Percentiles rank a stretch among this genome's conserved stretches.
Conservation (phyloP, 2,888 invertebrate species). For the Uropetala carovei region DNA sequence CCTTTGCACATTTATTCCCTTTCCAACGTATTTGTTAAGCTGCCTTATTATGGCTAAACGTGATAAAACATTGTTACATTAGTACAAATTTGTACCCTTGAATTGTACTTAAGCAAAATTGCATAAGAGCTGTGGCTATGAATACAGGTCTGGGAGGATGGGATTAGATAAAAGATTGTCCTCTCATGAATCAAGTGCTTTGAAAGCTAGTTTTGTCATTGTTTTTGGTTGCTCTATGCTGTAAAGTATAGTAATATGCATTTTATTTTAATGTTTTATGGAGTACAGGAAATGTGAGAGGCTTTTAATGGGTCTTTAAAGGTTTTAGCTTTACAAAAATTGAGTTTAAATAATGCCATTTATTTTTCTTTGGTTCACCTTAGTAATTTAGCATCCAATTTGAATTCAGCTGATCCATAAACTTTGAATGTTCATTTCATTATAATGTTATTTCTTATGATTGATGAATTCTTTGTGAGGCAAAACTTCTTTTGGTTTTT, state of each 20-base stretch:
- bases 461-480: not conserved
- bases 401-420: not conserved
- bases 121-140: constrained; percentile 30
- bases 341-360: not conserved
- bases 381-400: not conserved
- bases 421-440: not conserved
- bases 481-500: constrained; percentile 12
- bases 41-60: constrained; percentile 30
- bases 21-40: constrained; percentile 41
- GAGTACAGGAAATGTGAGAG: not conserved
- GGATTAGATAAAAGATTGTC: not conserved
- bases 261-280: not conserved
- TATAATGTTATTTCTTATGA: not conserved
- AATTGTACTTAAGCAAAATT: constrained; percentile 35
- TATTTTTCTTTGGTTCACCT: not conserved
- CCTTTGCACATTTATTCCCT: constrained; percentile 14
- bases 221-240: not conserved
- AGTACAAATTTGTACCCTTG: constrained; percentile 42
- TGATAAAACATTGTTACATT: constrained; percentile 48
- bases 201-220: not conserved
- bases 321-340: not conserved
- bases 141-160: constrained; percentile 19
- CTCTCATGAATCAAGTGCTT: constrained; percentile 27
- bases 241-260: not conserved
- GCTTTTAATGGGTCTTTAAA: not conserved